Percentiles rank a stretch among this genome's conserved stretches.
Evolutionary conservation across 2,113 vertebrate species (phyloP).

Genomic region (Clinocottus analis): DNA sequence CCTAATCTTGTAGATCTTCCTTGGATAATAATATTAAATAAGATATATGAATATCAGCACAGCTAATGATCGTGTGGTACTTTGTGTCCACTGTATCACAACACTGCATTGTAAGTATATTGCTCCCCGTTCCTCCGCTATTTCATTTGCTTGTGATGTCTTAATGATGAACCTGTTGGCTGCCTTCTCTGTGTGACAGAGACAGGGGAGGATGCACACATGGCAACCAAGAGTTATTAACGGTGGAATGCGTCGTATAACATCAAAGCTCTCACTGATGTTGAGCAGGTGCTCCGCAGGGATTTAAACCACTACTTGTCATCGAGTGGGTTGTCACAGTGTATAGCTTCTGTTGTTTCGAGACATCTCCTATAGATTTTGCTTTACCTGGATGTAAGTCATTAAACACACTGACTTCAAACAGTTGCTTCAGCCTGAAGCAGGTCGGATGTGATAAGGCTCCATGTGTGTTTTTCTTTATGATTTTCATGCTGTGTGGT

Average conservation of each 20-base stretch:
- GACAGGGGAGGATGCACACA: background rate
- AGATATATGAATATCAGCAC: conserved; percentile 9
- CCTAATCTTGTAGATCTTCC: too few relatives aligned
- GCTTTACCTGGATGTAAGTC: background rate
- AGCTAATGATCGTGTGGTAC: too few relatives aligned
- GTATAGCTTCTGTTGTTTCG: conserved; percentile 3
- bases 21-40: conserved; percentile 18
- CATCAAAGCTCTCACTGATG: conserved; percentile 29
- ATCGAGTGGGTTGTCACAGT: background rate
- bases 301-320: conserved; percentile 10
- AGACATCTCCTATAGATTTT: conserved; percentile 4
- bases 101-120: conserved; percentile 32
- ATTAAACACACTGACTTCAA: background rate
- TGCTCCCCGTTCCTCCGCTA: conserved; percentile 19
- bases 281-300: conserved; percentile 6
- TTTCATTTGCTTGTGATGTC: conserved; percentile 30
- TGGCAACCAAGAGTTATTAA: conserved; percentile 21
- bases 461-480: background rate
- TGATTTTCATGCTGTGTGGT: background rate
- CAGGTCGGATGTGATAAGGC: conserved; percentile 4
- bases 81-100: background rate
- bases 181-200: conserved; percentile 11
- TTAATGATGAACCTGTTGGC: conserved; percentile 24
- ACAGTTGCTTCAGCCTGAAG: background rate
- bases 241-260: background rate